Evolutionary conservation across 2,797 vertebrate species (phyloP).

Genomic region (Leptodactylus fallax): DNA sequence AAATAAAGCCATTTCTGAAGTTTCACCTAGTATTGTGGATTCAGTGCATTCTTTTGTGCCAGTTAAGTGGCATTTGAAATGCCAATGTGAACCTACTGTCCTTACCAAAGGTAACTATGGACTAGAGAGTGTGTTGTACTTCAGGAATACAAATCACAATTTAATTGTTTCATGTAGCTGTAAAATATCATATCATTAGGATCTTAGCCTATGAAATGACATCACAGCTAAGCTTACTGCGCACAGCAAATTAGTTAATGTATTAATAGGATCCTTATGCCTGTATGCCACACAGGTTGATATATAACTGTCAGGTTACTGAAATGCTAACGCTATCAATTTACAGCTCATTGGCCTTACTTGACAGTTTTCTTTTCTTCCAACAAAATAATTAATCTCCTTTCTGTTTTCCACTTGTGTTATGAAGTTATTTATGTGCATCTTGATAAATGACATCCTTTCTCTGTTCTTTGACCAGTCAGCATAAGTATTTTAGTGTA

Average conservation of each 20-base stretch:
- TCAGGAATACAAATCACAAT: neutral
- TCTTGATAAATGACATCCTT: conserved; percentile 61
- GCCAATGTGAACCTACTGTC: too few species aligned
- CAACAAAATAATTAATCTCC: conserved; percentile 53
- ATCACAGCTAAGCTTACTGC: neutral
- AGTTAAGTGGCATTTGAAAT: neutral
- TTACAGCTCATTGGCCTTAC: conserved; percentile 35
- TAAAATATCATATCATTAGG: neutral
- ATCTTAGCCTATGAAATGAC: neutral
- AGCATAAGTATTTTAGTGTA: conserved; percentile 58
- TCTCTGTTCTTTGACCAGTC: conserved; percentile 58
- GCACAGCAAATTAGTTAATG: conserved; percentile 5
- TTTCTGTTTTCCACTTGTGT: conserved; percentile 53
- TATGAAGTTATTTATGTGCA: conserved; percentile 54
- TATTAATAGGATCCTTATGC: conserved; percentile 21
- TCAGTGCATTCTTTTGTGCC: neutral
- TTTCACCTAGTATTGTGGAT: neutral
- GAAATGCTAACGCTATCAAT: conserved; percentile 46
- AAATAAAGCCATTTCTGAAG: neutral
- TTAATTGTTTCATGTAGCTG: neutral
- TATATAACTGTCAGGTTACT: conserved; percentile 38
- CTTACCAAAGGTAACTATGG: neutral
- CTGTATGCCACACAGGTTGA: conserved; percentile 19
- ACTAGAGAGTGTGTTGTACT: neutral
- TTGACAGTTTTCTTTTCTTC: conserved; percentile 59